These are phyloP conservation scores for Archips xylosteana DNA, from an alignment of 2,888 invertebrate genomes.

Conservation along the genomic window DNA sequence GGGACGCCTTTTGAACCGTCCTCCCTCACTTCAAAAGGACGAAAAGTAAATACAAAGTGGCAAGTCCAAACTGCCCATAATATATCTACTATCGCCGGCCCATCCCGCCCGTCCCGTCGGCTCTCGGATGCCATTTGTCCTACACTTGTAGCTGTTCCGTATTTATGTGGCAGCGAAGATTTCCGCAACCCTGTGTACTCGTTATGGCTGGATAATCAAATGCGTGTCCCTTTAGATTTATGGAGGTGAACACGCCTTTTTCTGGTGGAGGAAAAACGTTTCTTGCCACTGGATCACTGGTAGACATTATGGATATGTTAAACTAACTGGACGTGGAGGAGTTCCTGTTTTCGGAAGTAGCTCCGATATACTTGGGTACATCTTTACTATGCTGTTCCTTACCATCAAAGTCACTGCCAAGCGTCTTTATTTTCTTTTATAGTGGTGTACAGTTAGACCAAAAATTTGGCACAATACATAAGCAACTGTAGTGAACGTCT, in stretches of 20 bases:
- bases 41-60: conserved; percentile 10
- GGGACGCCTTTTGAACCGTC: neutral
- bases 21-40: neutral
- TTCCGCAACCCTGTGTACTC: conserved; percentile 10
- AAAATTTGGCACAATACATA: too few species aligned
- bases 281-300: conserved; percentile 9
- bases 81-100: neutral
- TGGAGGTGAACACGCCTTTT: conserved; percentile 32
- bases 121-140: conserved; percentile 33
- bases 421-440: neutral
- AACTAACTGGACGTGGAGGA: neutral
- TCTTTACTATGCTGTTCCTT: neutral
- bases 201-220: conserved; percentile 36
- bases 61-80: conserved; percentile 8
- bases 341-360: neutral
- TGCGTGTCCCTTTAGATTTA: conserved; percentile 26
- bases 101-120: neutral
- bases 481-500: neutral
- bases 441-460: neutral
- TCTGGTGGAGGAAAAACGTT: conserved; percentile 18
- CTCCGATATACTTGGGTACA: neutral
- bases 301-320: conserved; percentile 6
- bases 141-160: conserved; percentile 23
- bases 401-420: neutral
- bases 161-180: conserved; percentile 28